Base-by-base conservation (phyloP, 2,888 invertebrate species). In the Chloromyia formosa region DNA sequence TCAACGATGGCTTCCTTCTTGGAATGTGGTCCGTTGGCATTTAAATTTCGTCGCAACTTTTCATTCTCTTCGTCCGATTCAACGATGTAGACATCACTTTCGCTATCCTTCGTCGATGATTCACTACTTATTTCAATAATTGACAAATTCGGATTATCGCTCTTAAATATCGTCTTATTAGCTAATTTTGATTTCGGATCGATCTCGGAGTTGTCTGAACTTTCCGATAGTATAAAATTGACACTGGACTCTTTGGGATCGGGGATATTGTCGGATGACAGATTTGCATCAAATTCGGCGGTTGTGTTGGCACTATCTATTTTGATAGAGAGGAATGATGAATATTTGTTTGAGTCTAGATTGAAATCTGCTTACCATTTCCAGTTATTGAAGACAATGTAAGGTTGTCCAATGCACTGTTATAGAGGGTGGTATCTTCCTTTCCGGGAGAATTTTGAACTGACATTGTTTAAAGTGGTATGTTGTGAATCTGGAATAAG, bases 111-210 rank as follows among this genome's bases (percentile, higher is more conserved):
- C 73, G 81, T 81, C 76, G 81, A 81, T 16, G 83, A 83, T 78
- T 81, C 82, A 78, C 83, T 81, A 78, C 81, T 84, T 75, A 84
- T 85, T 80, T 85, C 84, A 81, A 85, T 85, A 85, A 85, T 85
- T 84, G 85, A 83, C 84, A 84, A 82, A 79, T 85, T 81, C 77
- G 85, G 84, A 80, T 85, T 84, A 82, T 82, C 82, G 74, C 79
- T 80, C 79, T 83, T 84, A 73, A 84, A 85, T 83, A 85, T 84
- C 82, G 84, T 84, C 82, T 84, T 84, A 80, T 83, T 84, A 74
- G 85, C 84, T 81, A 85, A 79, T 78, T 82, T 83, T 49, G 84
- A 84, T 80, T 85, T 85, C 7, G 84, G 83, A 79, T 85, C 84
- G 42, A 84, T 84, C 78, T 85, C 85, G 18, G 83, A 82, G 75